Conservation (phyloP, 2,888 invertebrate genomes). For the Agrotis segetum region DNA sequence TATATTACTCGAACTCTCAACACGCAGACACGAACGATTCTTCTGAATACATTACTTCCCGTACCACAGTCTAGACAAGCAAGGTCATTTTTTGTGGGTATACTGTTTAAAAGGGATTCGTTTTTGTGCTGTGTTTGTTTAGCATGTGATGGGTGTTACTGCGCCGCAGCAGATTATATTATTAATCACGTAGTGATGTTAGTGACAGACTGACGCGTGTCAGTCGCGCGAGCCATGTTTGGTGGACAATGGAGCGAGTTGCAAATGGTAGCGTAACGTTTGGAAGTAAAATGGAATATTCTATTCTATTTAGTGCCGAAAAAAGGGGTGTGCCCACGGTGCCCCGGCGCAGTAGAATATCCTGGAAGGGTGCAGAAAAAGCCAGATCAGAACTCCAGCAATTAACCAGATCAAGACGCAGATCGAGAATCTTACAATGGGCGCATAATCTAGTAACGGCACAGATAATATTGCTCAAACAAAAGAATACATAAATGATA, state of each 20-base stretch:
- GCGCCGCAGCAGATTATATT: constrained; percentile 53
- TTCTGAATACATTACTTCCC: constrained; percentile 33
- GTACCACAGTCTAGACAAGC: constrained; percentile 24
- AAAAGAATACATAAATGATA: too few relatives aligned
- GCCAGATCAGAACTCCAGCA: too few relatives aligned
- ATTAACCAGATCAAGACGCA: too few relatives aligned
- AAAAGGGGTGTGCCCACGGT: too few relatives aligned
- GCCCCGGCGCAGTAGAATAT: too few relatives aligned
- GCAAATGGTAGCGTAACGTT: neutral
- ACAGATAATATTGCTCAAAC: too few relatives aligned
- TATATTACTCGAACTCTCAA: constrained; percentile 47
- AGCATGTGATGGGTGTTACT: constrained; percentile 42
- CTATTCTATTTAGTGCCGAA: too few relatives aligned
- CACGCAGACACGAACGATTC: constrained; percentile 26
- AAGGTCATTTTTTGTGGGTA: constrained; percentile 8
- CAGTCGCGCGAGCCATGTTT: constrained; percentile 37
- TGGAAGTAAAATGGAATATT: too few relatives aligned
- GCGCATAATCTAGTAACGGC: too few relatives aligned
- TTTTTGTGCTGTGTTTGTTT: constrained; percentile 6
- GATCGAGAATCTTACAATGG: too few relatives aligned
- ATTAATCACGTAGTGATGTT: constrained; percentile 61
- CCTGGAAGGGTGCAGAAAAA: too few relatives aligned
- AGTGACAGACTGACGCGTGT: constrained; percentile 55
- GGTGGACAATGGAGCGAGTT: constrained; percentile 13
- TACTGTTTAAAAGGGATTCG: constrained; percentile 15